Evolutionary conservation across 2,113 vertebrate species (phyloP), one percentile per base, ranked within the genome.

Genomic region (Callospermophilus lateralis): DNA sequence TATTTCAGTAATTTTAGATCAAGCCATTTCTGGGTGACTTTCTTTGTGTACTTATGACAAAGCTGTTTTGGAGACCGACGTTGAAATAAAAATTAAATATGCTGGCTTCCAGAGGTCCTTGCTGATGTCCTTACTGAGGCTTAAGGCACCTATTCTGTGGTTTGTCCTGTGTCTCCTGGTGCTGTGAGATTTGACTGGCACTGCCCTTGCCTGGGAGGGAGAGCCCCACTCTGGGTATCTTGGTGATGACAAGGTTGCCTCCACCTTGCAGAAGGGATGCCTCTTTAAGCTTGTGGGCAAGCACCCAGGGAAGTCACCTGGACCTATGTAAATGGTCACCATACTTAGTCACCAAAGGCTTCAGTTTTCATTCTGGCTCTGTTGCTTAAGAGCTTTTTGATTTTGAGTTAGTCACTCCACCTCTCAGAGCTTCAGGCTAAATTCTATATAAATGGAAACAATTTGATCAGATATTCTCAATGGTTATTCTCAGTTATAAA

Each of bases 371-470:
- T 73, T 34, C 53, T 90, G 68, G 24, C 26, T 70, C 12, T 94
- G 8, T 86, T 84, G 28, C 28, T 85, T 91, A 48, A 51, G 28
- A 89, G 83, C 61, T 96, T 15, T 90, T 70, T 94, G 96, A 92
- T n/a, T 67, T 74, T 70, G 84, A 61, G 48, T 30, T 84, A 84
- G 61, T 87, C 51, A 58, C 28, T 17, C 34, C 0, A 72, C 22
- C 5, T 96, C 58, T 96, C 90, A 92, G 84, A 73, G 4, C 4
- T 68, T 84, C 24, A 73, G 61, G 24, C 4, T 96, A 20, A 26
- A 88, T 96, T 32, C 19, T 90, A 53, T 74, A 30, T 74, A 92
- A 91, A 95, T 78, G 30, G 45, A 84, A 79, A 3, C 0, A 20
- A 83, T 65, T 94, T 78, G 11, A 55, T 48, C 26, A 74, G 2